These are phyloP conservation scores for Escarpia spicata DNA, from an alignment of 2,888 invertebrate species.

Conservation along the genomic window DNA sequence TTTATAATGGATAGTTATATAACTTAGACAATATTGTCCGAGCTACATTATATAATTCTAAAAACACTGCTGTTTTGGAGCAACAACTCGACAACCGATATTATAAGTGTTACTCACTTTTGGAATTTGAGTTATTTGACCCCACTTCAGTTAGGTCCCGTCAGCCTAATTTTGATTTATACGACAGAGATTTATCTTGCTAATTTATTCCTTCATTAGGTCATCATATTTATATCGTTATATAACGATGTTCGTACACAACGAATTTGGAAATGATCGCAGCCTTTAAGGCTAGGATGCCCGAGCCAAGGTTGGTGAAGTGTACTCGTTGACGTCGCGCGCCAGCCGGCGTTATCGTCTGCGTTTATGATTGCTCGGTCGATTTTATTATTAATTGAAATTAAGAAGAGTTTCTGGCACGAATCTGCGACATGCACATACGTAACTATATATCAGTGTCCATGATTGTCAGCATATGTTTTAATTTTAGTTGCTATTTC, in stretches of 20 bases:
- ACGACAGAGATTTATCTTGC: neutral
- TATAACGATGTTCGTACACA: neutral
- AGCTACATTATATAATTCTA: too few relatives aligned
- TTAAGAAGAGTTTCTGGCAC: neutral
- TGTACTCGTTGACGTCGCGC: neutral
- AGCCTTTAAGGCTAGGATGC: neutral
- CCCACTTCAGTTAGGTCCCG: neutral
- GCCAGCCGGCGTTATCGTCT: neutral
- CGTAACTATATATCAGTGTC: neutral
- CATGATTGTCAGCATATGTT: neutral
- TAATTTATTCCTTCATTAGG: neutral
- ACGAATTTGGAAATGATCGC: neutral
- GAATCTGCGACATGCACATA: neutral
- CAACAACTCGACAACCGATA: too few relatives aligned
- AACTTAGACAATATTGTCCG: too few relatives aligned
- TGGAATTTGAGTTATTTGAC: too few relatives aligned
- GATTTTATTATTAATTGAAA: neutral
- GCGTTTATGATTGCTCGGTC: neutral
- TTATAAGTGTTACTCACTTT: too few relatives aligned
- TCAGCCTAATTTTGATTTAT: neutral
- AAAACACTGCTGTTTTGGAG: too few relatives aligned
- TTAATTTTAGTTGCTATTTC: neutral
- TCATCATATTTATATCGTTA: neutral
- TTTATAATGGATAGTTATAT: too few relatives aligned
- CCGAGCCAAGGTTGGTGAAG: neutral